Percentiles rank a stretch among this genome's conserved stretches.
Conservation (phyloP, 2,888 invertebrate species). For the Parelbella ahira region DNA sequence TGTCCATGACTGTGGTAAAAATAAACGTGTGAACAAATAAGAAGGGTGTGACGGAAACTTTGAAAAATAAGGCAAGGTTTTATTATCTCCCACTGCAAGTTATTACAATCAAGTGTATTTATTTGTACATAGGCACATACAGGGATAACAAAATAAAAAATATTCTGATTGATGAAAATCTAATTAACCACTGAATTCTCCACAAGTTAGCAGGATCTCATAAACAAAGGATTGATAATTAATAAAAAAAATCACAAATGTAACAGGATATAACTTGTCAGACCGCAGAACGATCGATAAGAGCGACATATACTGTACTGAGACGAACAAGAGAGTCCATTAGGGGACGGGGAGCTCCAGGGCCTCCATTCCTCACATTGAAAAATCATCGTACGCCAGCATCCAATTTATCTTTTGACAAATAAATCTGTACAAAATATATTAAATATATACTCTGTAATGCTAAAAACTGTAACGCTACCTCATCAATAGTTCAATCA, state of each 20-base stretch:
- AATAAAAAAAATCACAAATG: constrained; percentile 46
- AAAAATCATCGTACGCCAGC: constrained; percentile 80
- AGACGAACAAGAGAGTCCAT: constrained; percentile 61
- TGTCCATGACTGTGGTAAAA: constrained; percentile 13
- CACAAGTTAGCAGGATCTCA: constrained; percentile 75
- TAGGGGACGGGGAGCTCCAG: constrained; percentile 59
- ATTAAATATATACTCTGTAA: constrained; percentile 82
- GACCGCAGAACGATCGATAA: constrained; percentile 45
- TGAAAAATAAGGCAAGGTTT: constrained; percentile 73
- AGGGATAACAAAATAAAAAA: constrained; percentile 80
- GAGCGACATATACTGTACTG: constrained; percentile 43
- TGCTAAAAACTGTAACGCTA: constrained; percentile 81
- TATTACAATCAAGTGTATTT: constrained; percentile 55
- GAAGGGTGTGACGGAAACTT: constrained; percentile 64
- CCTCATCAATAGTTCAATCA: constrained; percentile 77
- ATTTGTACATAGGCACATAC: constrained; percentile 73
- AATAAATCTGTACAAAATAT: constrained; percentile 82
- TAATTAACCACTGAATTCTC: constrained; percentile 78
- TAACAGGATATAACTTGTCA: constrained; percentile 37
- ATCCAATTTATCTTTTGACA: constrained; percentile 82
- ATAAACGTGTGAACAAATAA: constrained; percentile 26
- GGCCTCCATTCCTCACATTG: constrained; percentile 71
- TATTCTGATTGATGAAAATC: constrained; percentile 74
- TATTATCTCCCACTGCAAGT: constrained; percentile 75
- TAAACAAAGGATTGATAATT: constrained; percentile 75